Conservation (phyloP, 2,888 invertebrate species). For the Diarsia dahlii region DNA sequence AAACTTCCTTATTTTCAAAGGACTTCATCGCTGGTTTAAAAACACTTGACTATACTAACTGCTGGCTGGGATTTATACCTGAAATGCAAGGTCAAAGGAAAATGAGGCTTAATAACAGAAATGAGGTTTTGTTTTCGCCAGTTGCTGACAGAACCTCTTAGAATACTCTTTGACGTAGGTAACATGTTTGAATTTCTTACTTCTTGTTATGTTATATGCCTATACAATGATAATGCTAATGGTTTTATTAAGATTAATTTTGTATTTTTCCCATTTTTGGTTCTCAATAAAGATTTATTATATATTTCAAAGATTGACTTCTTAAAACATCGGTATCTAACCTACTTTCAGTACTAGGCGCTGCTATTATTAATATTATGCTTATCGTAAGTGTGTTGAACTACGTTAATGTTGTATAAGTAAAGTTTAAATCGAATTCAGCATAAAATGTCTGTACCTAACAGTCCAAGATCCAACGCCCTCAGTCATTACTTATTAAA, state of each 20-base stretch:
- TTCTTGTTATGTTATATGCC: neutral
- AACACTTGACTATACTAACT: neutral
- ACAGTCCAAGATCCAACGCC: neutral
- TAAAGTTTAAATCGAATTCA: neutral
- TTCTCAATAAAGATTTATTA: too few relatives aligned
- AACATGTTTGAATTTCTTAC: neutral
- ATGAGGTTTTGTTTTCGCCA: neutral
- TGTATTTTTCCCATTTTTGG: too few relatives aligned
- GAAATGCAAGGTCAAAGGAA: neutral
- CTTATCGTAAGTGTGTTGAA: too few relatives aligned
- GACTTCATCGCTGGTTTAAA: neutral
- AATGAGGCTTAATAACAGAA: neutral
- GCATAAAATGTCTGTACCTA: neutral
- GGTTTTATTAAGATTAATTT: too few relatives aligned
- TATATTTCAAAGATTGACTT: neutral
- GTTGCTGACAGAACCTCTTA: neutral
- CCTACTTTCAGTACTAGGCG: neutral
- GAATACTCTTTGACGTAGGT: neutral
- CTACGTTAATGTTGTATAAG: too few relatives aligned
- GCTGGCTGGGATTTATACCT: neutral
- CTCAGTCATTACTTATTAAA: neutral
- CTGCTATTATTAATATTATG: too few relatives aligned
- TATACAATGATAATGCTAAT: too few relatives aligned
- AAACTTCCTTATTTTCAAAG: slow-evolving; percentile 11
- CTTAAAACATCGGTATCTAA: neutral